These are phyloP conservation scores for Dicrostonyx torquatus DNA, from an alignment of 2,797 vertebrate species.

Conservation along the genomic window DNA sequence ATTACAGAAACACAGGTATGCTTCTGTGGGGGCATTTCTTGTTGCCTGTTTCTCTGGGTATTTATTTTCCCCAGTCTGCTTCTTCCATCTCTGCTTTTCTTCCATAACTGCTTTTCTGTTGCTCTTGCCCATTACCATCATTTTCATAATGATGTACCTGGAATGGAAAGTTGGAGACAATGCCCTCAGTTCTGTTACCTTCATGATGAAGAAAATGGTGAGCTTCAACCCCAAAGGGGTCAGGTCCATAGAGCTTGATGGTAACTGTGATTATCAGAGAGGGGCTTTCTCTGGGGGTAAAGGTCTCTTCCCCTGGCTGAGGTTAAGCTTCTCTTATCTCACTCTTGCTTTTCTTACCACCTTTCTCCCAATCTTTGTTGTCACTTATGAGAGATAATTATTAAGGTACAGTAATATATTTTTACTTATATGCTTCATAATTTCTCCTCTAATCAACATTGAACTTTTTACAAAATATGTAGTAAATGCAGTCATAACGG, in stretches of 20 bases:
- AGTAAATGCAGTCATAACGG: slow-evolving; percentile 13
- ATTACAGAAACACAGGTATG: neutral
- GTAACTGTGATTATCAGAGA: slow-evolving; percentile 16
- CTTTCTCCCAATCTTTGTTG: slow-evolving; percentile 33
- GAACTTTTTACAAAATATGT: neutral
- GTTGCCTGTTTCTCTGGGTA: neutral
- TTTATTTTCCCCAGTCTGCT: neutral
- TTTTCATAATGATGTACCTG: neutral
- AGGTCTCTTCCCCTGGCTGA: neutral
- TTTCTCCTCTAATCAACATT: slow-evolving; percentile 47
- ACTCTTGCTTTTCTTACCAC: slow-evolving; percentile 42
- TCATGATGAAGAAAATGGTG: slow-evolving; percentile 29
- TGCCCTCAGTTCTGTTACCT: neutral
- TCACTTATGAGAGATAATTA: slow-evolving; percentile 34
- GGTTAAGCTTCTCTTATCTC: slow-evolving; percentile 41
- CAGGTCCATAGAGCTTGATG: slow-evolving; percentile 21
- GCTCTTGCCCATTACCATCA: neutral
- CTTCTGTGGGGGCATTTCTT: neutral
- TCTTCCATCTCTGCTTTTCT: slow-evolving; percentile 31
- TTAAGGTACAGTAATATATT: neutral
- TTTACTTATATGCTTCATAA: slow-evolving; percentile 9
- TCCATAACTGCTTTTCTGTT: slow-evolving; percentile 45
- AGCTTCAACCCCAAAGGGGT: slow-evolving; percentile 15
- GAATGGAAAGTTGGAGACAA: slow-evolving; percentile 34
- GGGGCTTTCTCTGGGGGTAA: slow-evolving; percentile 46